Conservation (phyloP, 2,888 invertebrate species). For the Caenorhabditis virilis region DNA sequence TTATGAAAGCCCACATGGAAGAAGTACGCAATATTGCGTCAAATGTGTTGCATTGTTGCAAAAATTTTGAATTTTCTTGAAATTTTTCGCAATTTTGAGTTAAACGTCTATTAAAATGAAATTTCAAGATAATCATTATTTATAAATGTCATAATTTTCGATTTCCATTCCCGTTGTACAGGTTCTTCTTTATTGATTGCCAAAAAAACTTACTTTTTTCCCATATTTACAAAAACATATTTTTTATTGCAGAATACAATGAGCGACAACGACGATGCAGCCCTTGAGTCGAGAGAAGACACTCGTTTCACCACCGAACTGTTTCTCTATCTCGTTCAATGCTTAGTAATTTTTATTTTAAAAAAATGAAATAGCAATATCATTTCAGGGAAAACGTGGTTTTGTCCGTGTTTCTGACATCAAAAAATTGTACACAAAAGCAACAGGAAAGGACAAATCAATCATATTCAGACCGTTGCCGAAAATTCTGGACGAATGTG, state of each 20-base stretch:
- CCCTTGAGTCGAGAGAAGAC: constrained; percentile 21
- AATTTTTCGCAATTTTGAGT: too few species aligned
- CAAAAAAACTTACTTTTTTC: too few species aligned
- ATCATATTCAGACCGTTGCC: constrained; percentile 8
- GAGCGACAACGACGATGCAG: constrained; percentile 12
- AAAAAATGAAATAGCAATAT: neutral
- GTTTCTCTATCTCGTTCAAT: constrained; percentile 13
- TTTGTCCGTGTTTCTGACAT: constrained; percentile 19
- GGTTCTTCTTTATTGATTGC: too few species aligned
- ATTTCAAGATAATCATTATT: too few species aligned
- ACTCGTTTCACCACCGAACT: constrained; percentile 17
- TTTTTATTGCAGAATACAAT: constrained; percentile 1
- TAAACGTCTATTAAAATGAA: too few species aligned
- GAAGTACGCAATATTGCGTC: too few species aligned
- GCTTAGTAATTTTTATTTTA: constrained; percentile 11
- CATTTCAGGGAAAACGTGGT: constrained; percentile 22
- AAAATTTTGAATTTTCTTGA: too few species aligned
- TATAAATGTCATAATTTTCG: too few species aligned
- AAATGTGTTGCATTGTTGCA: too few species aligned
- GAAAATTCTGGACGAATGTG: constrained; percentile 4
- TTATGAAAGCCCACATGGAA: too few species aligned
- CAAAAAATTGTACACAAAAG: constrained; percentile 14
- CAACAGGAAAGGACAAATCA: constrained; percentile 8
- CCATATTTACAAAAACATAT: neutral
- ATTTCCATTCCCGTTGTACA: too few species aligned